Base-by-base conservation (phyloP, 2,888 invertebrate species). In the Drosophila testacea region DNA sequence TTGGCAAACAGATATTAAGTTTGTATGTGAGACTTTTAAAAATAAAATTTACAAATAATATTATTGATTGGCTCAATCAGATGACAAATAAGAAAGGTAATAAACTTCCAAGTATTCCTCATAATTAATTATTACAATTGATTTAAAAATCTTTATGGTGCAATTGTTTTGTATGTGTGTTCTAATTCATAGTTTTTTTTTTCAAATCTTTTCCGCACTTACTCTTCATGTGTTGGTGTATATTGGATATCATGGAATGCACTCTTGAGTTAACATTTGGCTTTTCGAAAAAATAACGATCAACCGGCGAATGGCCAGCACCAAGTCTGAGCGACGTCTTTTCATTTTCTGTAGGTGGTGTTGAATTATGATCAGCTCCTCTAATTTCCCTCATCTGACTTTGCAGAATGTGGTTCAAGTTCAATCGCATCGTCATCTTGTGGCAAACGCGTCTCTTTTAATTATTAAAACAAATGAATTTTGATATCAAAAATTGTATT, bases 171-270 rank as follows among this genome's bases (percentile, higher is more conserved):
- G 22, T 22, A 22, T 22, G 22, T 22, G 2, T 22, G 16, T 16
- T 16, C 16, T 16, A 2, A 22, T 22, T 22, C 32, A 32, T 9
- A 6, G 6, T 32, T 6, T 32, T 32, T 7, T 32, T 6, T 32
- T 32, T 5, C 6, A 32, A 2, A 2, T 7, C 4, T 11, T 36
- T 28, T n/a, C 9, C 5, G 1, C 22, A 69, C 77, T 77, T 51
- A 91, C 91, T 66, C 60, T 73, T 87, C 75, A 91, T 79, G 46
- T 83, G 82, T 34, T 61, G 67, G 47, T 90, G 90, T 10, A 91
- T 83, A 42, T 69, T 72, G 2, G 71, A 75, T 30, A 91, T 70
- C 73, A 91, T 88, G 4, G 52, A 65, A 34, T 81, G 68, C 4
- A 89, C 68, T 6, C 83, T 77, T 6, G 57, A 48, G 4, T 60